Evolutionary conservation across 2,888 invertebrate genomes (phyloP), one percentile per base, ranked within the genome.

Genomic region (Ectobius pallidus): DNA sequence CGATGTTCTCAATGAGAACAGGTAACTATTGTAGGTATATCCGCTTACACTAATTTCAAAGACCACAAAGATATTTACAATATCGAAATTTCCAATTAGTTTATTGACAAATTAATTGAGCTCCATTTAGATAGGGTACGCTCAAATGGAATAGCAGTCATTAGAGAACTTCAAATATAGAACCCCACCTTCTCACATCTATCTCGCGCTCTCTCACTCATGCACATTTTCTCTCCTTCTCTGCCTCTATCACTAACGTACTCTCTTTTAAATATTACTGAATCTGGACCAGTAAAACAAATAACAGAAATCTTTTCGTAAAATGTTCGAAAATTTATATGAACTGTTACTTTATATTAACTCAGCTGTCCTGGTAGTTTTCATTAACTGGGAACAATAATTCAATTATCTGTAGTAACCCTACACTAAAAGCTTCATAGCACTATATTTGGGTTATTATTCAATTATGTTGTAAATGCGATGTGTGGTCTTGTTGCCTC

Each of bases 71-170:
- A 63, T 63, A 63, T 63, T 63, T 63, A 63, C 42, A 63, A 22
- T 16, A 22, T 34, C 22, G 34, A 20, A 9, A 11, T 1, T 16
- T 42, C 42, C 63, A 63, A 63, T 63, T 63, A 42, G 63, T 63
- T 39, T 63, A 63, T 42, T 63, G 63, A 42, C 42, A 63, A 63
- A 63, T 63, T 63, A 63, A 63, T 63, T 63, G 25, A 63, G 25
- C 63, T 22, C 42, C 63, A 63, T 32, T 52, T 25, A 2, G 22
- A 14, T 52, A 25, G 25, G 11, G 22, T 9, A 52, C 22, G 25
- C 22, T 25, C 22, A 52, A 25, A 52, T 52, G 11, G 25, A 52
- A 22, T 22, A 25, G 22, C 25, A 25, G 9, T 52, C 52, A 25
- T 52, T 52, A 52, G 52, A 22, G 52, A 11, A 52, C 14, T 52